Evolutionary conservation across 2,797 vertebrate genomes (phyloP), one percentile per base, ranked within the genome.

Genomic region (Artibeus lituratus): DNA sequence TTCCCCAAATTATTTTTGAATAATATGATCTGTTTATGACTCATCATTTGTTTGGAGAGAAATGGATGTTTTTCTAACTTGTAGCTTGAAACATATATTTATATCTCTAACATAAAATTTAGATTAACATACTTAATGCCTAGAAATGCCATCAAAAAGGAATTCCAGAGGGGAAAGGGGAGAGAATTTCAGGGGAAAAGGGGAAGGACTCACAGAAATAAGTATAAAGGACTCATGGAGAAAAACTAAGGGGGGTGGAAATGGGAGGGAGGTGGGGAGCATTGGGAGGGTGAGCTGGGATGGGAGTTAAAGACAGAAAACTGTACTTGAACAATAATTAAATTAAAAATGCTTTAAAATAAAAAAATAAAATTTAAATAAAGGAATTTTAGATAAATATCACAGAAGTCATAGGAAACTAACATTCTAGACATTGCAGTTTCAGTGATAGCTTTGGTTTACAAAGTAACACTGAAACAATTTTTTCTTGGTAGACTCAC

Each of bases 1-100:
- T 97, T 94, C 84, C 26, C 4, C 77, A 88, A 94, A 78, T 16
- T 32, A 12, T 51, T 89, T 89, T 22, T 87, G 72, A 90, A 89
- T 22, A 65, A 94, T 59, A 70, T 49, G 11, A 55, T 42, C 80
- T 91, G 5, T 14, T 29, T 53, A n/a, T 49, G 37, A 22, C 4
- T 86, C 12, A 39, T 21, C 29, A 74, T 37, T 86, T 82, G 1
- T 82, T 82, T 92, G 55, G 29, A 42, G 39, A 80, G 39, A 94
- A 94, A 94, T 85, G 57, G 16, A 18, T 92, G 2, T 0, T 67
- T 80, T 92, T 53, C 10, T 5, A 80, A 57, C 18, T 53, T 90
- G 5, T 65, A 81, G 32, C 0, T 78, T 92, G 12, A 87, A 87
- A 83, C 88, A 57, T 87, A 55, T 39, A 78, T 69, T 65, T 83